Conservation (phyloP, 2,113 vertebrate species). For the Pristiophorus japonicus region DNA sequence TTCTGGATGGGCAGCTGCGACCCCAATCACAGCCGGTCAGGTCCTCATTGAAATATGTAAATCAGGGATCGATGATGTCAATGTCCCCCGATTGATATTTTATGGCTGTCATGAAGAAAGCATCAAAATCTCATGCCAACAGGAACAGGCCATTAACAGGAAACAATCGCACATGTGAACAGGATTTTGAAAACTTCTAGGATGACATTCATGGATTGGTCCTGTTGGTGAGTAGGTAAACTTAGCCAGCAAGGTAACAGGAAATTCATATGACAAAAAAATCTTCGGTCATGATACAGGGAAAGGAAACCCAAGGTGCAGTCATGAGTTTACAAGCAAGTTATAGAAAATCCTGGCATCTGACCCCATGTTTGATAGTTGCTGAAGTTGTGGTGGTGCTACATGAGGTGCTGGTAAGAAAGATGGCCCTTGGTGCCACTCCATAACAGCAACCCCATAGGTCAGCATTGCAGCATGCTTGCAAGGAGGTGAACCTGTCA, state of each 20-base stretch:
- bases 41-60: neutral
- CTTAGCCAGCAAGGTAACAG: neutral
- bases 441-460: neutral
- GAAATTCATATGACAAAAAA: neutral
- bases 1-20: too few species aligned
- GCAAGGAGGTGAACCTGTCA: constrained; percentile 23
- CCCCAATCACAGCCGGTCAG: neutral
- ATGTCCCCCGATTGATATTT: neutral
- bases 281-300: neutral
- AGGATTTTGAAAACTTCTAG: neutral
- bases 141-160: neutral
- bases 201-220: neutral
- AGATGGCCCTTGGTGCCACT: neutral
- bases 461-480: neutral
- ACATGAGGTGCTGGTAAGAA: neutral
- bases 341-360: neutral
- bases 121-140: neutral
- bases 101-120: neutral
- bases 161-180: neutral
- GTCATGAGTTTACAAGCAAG: neutral
- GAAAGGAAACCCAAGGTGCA: neutral
- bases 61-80: neutral
- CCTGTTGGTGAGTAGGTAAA: neutral
- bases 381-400: constrained; percentile 2
- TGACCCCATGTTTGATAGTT: constrained; percentile 7